Evolutionary conservation across 2,888 invertebrate species (phyloP), one percentile per base, ranked within the genome.

Genomic region (Teinopalpus imperialis): DNA sequence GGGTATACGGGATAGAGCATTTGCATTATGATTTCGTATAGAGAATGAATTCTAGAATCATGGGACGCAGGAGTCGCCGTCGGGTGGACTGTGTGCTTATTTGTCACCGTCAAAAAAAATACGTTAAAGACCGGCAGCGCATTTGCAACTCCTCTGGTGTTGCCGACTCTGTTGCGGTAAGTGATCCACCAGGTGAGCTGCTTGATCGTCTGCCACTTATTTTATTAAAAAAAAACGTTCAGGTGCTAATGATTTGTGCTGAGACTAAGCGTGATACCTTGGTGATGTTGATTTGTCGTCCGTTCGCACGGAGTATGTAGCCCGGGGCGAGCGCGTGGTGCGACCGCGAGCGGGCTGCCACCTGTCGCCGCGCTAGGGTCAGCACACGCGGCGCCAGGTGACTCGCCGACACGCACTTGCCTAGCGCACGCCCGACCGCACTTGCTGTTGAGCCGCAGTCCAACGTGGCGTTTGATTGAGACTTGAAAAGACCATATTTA

Each of bases 391-490:
- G 64, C 59, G 69, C 63, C 51, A 86, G 61, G 59, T 83, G 81
- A 0, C 69, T 59, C n/a, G 86, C 87, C 16, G 89, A 89, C 65
- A 85, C 77, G 52, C 89, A 89, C 74, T 88, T 87, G 70, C 81
- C 85, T 0, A 85, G 74, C 10, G 36, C 9, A 61, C 66, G 10
- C 54, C 9, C 41, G 13, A 13, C 7, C 52, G 8, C 55, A 46
- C 42, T 5, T 24, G 39, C 26, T 40, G 36, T 36, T 34, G 32
- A 4, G 42, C 26, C 16, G 34, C 42, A 37, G 44, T 45, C 2
- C 40, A 45, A 5, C 71, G 41, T 2, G 62, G 61, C 67, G 54
- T 56, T 66, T 0, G 79, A 80, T 24, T 61, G 62, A 0, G 77
- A 80, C 81, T 81, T 68, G 16, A 1, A 7, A 30, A 3, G 1